These are phyloP conservation scores for Pachypanchax playfairii DNA, from an alignment of 2,113 vertebrate genomes.

Conservation along the genomic window DNA sequence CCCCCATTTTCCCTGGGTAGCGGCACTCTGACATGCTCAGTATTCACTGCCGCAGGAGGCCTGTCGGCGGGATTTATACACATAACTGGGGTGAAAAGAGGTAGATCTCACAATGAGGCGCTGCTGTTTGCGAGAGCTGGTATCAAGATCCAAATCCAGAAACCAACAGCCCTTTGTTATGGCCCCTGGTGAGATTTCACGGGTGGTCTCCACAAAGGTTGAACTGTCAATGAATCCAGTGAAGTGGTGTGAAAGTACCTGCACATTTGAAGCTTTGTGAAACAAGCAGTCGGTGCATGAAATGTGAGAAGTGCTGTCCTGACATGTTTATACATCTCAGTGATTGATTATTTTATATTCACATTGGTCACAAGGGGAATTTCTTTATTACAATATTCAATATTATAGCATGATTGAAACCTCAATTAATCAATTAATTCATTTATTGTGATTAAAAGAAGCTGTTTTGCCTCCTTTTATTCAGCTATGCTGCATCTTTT, in stretches of 20 bases:
- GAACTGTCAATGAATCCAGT: slow-evolving; percentile 21
- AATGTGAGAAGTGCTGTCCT: background rate
- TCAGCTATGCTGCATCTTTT: slow-evolving; percentile 40
- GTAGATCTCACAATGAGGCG: slow-evolving; percentile 60
- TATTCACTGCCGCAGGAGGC: slow-evolving; percentile 52
- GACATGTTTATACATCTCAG: background rate
- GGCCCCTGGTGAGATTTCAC: slow-evolving; percentile 37
- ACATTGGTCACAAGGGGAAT: background rate
- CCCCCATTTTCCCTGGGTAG: slow-evolving; percentile 48
- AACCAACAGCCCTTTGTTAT: slow-evolving; percentile 33
- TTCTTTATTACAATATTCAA: slow-evolving; percentile 1
- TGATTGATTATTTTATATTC: background rate
- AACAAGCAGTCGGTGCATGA: slow-evolving; percentile 8
- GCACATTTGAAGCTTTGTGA: slow-evolving; percentile 14
- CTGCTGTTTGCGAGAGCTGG: slow-evolving; percentile 47
- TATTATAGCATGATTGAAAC: slow-evolving; percentile 22
- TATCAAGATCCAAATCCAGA: slow-evolving; percentile 52
- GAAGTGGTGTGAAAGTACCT: slow-evolving; percentile 22
- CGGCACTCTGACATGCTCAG: slow-evolving; percentile 58
- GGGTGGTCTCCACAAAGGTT: slow-evolving; percentile 17
- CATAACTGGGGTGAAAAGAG: slow-evolving; percentile 63
- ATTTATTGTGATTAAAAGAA: slow-evolving; percentile 36
- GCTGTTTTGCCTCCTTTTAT: slow-evolving; percentile 39
- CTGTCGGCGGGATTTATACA: slow-evolving; percentile 68
- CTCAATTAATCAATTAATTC: slow-evolving; percentile 22